Evolutionary conservation across 2,113 vertebrate genomes (phyloP).

Genomic region (Microtus oregoni): DNA sequence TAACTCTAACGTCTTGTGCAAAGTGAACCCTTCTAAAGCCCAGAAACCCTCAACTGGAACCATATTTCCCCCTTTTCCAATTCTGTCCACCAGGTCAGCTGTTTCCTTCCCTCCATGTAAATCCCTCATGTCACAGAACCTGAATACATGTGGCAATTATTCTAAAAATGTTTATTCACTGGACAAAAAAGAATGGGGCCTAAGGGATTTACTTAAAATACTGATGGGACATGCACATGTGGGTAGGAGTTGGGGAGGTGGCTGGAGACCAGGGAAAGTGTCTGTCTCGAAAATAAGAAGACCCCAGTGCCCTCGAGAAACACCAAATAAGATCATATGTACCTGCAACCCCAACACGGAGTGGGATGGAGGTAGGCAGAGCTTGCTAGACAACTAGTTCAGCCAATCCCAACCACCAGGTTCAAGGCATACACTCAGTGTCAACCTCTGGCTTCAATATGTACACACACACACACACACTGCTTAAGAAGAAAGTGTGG

Average conservation of each 20-base stretch:
- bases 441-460: background rate
- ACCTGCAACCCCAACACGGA: background rate
- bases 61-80: background rate
- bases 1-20: background rate
- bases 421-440: background rate
- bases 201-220: background rate
- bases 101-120: background rate
- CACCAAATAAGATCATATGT: background rate
- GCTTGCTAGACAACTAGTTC: background rate
- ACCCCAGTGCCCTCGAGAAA: background rate
- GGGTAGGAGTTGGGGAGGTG: background rate
- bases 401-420: background rate
- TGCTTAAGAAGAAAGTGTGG: background rate
- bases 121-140: background rate
- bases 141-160: background rate
- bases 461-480: background rate
- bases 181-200: background rate
- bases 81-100: background rate
- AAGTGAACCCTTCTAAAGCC: background rate
- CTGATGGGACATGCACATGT: background rate
- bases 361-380: background rate
- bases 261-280: background rate
- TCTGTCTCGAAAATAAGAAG: background rate
- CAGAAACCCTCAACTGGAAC: background rate
- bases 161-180: background rate